Evolutionary conservation across 2,888 invertebrate species (phyloP).

Genomic region (Oscheius sp.): DNA sequence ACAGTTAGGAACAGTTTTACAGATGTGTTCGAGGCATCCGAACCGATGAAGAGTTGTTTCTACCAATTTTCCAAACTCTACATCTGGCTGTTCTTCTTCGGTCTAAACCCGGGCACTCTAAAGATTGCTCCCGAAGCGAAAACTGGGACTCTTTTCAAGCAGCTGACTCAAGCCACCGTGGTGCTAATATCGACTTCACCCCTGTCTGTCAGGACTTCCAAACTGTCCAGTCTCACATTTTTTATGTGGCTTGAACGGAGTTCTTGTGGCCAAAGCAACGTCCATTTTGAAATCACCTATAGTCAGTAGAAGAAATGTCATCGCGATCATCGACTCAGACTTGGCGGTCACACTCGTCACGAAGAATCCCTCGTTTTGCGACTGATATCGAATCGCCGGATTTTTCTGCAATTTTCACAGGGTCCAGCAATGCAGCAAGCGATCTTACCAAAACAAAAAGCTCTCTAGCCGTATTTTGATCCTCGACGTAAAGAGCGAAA

Average conservation of each 20-base stretch:
- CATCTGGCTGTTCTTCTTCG: no score
- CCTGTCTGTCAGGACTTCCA: not conserved
- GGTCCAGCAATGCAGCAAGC: not conserved
- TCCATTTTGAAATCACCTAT: not conserved
- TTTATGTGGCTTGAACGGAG: not conserved
- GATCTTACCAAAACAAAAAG: not conserved
- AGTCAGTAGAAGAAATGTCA: not conserved
- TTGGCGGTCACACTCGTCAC: not conserved
- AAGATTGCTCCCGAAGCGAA: no score
- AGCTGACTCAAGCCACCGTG: no score
- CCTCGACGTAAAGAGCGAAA: not conserved
- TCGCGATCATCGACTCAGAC: not conserved
- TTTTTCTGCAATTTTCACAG: not conserved
- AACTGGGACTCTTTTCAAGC: no score
- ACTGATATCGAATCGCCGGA: not conserved
- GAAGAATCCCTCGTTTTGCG: not conserved
- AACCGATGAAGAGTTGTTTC: no score
- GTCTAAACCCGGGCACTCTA: no score
- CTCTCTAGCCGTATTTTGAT: not conserved
- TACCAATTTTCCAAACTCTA: no score
- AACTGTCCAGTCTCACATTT: not conserved
- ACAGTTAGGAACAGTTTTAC: no score
- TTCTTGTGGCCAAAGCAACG: not conserved
- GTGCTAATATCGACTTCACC: not conserved
- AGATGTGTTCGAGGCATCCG: not conserved